These are phyloP conservation scores for Typhlichthys subterraneus DNA, from an alignment of 2,797 vertebrate genomes.

Conservation along the genomic window DNA sequence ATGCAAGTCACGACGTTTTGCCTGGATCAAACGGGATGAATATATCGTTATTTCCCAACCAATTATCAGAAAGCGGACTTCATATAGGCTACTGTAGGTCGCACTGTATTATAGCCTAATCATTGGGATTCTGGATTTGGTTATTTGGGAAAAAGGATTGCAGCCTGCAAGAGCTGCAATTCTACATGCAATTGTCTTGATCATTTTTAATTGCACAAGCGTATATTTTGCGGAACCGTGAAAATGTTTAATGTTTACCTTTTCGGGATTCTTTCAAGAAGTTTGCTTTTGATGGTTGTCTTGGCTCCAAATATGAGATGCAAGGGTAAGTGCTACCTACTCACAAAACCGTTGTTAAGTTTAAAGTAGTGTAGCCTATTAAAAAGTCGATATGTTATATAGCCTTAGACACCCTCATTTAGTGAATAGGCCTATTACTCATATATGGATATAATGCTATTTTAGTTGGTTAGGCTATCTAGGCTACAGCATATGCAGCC, in stretches of 20 bases:
- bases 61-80: slow-evolving; percentile 24
- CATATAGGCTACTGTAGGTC: slow-evolving; percentile 12
- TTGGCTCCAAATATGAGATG: slow-evolving; percentile 42
- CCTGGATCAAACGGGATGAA: slow-evolving; percentile 52
- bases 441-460: too few relatives aligned
- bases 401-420: too few relatives aligned
- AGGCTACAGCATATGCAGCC: too few relatives aligned
- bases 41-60: slow-evolving; percentile 37
- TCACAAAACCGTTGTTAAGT: not conserved
- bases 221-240: slow-evolving; percentile 33
- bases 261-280: slow-evolving; percentile 31
- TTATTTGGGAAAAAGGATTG: slow-evolving; percentile 12
- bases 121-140: slow-evolving; percentile 3
- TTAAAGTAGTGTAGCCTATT: not conserved
- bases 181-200: slow-evolving; percentile 33
- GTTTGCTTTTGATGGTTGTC: slow-evolving; percentile 53
- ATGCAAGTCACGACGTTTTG: slow-evolving; percentile 24
- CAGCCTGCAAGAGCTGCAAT: slow-evolving; percentile 2
- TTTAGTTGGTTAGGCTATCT: too few relatives aligned
- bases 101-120: slow-evolving; percentile 36
- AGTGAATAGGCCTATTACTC: too few relatives aligned
- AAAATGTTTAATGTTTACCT: slow-evolving; percentile 41
- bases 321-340: slow-evolving; percentile 61
- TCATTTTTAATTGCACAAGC: not conserved
- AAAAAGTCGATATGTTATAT: too few relatives aligned